Conservation (phyloP, 2,797 vertebrate species). For the Sebastes matsubarae region DNA sequence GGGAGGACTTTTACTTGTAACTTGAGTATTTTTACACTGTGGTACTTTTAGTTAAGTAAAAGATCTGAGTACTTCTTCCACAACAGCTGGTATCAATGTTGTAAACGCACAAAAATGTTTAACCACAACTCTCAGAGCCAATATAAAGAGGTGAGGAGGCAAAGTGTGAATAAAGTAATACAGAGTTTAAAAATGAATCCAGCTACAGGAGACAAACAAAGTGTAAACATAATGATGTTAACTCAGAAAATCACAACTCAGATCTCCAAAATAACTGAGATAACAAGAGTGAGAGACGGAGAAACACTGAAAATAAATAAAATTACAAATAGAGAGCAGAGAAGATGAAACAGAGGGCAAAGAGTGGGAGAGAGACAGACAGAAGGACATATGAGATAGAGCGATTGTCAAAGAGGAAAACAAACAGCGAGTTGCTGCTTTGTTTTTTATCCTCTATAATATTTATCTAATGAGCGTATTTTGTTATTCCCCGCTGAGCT, state of each 20-base stretch:
- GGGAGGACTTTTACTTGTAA: too few relatives aligned
- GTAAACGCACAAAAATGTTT: not conserved
- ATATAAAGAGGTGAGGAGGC: not conserved
- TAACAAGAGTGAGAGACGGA: not conserved
- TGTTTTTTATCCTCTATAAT: constrained; percentile 45
- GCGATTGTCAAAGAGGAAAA: constrained; percentile 17
- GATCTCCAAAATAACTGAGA: not conserved
- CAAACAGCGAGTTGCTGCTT: constrained; percentile 20
- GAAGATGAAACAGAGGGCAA: not conserved
- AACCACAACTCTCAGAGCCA: not conserved
- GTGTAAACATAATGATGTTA: constrained; percentile 3
- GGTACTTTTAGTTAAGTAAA: too few relatives aligned
- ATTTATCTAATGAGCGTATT: constrained; percentile 56
- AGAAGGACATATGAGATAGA: constrained; percentile 15
- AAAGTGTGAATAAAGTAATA: not conserved
- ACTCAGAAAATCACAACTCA: constrained; percentile 8
- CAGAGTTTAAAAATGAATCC: not conserved
- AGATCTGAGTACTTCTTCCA: too few relatives aligned
- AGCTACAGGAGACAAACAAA: not conserved
- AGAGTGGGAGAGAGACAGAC: not conserved
- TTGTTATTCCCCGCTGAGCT: constrained; percentile 45
- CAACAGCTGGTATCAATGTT: too few relatives aligned
- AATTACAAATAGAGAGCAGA: not conserved
- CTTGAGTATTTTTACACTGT: too few relatives aligned
- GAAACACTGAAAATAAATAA: not conserved